phyloP scores from a whole-genome alignment of 2,797 vertebrate genomes.

The Macropus fuliginosus region DNA sequence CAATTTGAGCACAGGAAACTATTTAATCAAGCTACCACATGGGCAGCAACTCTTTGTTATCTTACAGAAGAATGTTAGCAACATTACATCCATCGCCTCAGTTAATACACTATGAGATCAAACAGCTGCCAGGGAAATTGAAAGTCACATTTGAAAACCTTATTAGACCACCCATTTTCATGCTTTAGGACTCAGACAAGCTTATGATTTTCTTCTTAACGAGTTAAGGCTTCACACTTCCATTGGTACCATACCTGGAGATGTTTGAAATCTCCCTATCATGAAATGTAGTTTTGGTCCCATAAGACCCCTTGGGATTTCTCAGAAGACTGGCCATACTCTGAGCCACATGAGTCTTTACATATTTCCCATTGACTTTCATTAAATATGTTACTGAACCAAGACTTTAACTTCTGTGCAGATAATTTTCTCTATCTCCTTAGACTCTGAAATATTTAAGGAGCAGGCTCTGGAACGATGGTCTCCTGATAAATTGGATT shows the following conservation, averaged over 20 bases:
- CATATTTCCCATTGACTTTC: constrained; percentile 52
- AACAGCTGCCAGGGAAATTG: constrained; percentile 69
- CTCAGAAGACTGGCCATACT: constrained; percentile 13
- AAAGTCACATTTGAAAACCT: constrained; percentile 60
- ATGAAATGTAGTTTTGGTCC: background rate
- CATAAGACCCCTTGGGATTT: background rate
- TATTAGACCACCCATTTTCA: constrained; percentile 47
- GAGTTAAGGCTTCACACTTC: background rate
- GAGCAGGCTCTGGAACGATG: constrained; percentile 62
- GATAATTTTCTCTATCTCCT: constrained; percentile 61
- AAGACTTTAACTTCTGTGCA: constrained; percentile 50
- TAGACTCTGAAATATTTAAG: constrained; percentile 64
- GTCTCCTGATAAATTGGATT: constrained; percentile 57
- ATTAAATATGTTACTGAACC: constrained; percentile 67
- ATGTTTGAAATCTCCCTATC: background rate
- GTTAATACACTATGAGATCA: constrained; percentile 63
- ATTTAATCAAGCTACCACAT: constrained; percentile 42
- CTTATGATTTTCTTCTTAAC: constrained; percentile 26
- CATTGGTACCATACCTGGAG: background rate
- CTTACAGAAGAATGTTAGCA: constrained; percentile 53
- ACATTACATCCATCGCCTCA: constrained; percentile 55
- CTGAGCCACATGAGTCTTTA: constrained; percentile 33
- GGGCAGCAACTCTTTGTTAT: constrained; percentile 55
- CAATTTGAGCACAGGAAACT: constrained; percentile 55
- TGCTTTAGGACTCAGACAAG: background rate